phyloP scores from a whole-genome alignment of 1,140 invertebrate genomes.

The Drosophila kanapiae region DNA sequence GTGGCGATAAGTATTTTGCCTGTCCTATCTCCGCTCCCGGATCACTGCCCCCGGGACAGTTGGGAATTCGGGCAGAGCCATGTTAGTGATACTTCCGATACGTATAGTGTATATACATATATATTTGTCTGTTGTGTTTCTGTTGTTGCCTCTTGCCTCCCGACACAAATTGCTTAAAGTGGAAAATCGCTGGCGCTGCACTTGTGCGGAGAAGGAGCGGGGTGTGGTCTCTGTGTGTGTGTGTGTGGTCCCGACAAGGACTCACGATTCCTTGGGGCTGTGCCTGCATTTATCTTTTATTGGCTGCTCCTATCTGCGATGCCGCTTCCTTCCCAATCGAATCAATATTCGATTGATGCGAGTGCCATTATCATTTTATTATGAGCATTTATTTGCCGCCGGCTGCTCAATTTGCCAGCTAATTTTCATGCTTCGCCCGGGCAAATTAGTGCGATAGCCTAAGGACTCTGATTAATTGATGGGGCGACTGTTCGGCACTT shows the following conservation, averaged over 20 bases:
- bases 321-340: conserved; percentile 60
- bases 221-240: neutral
- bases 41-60: conserved; percentile 22
- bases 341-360: conserved; percentile 84
- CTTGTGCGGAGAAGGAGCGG: conserved; percentile 44
- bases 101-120: conserved; percentile 11
- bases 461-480: conserved; percentile 69
- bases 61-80: conserved; percentile 32
- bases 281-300: conserved; percentile 81
- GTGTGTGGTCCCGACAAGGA: neutral
- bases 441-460: conserved; percentile 56
- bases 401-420: conserved; percentile 44
- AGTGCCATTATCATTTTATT: conserved; percentile 83
- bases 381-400: conserved; percentile 76
- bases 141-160: conserved; percentile 45
- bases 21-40: conserved; percentile 20
- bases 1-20: conserved; percentile 57
- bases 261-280: conserved; percentile 31
- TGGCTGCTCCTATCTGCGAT: conserved; percentile 44
- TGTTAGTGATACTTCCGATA: conserved; percentile 51
- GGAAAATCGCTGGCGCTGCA: conserved; percentile 80
- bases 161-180: conserved; percentile 80
- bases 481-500: conserved; percentile 26
- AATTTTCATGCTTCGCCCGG: conserved; percentile 47
- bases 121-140: conserved; percentile 40